Evolutionary conservation across 2,888 invertebrate genomes (phyloP).

Genomic region (Seira musarum): DNA sequence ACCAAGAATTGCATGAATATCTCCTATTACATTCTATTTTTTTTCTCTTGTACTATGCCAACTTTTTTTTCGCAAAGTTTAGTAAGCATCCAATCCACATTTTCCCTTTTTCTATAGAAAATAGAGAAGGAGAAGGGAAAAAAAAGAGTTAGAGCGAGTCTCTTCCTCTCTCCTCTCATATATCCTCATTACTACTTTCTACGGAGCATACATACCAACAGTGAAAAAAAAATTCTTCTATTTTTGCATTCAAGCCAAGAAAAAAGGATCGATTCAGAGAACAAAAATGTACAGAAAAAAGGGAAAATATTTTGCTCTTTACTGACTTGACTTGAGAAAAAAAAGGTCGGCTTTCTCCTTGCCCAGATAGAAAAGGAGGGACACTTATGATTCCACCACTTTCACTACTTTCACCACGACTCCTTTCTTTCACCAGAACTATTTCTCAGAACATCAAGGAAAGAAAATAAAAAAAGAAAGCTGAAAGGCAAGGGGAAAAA

Average conservation of each 20-base stretch:
- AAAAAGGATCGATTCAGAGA: constrained; percentile 50
- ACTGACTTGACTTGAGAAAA: too few species aligned
- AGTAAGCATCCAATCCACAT: too few species aligned
- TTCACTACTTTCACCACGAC: too few species aligned
- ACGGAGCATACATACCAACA: background rate
- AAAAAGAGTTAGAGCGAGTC: background rate
- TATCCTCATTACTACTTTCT: constrained; percentile 11
- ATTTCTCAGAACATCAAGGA: background rate
- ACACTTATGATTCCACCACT: too few species aligned
- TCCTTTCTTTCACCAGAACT: too few species aligned
- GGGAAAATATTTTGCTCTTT: background rate
- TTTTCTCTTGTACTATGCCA: constrained; percentile 34
- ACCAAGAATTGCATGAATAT: constrained; percentile 31
- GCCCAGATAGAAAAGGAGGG: too few species aligned
- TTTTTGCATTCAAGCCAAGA: constrained; percentile 52
- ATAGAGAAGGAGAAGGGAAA: too few species aligned
- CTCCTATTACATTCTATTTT: constrained; percentile 38
- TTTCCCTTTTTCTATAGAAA: background rate
- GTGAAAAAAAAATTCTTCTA: background rate
- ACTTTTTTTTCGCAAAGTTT: constrained; percentile 23
- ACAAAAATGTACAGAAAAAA: background rate
- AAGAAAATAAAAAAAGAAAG: background rate
- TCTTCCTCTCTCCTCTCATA: background rate
- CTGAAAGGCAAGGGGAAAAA: background rate
- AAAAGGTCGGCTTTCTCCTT: constrained; percentile 11